Base-by-base conservation (phyloP, 2,797 vertebrate species). In the Sarcophilus harrisii region DNA sequence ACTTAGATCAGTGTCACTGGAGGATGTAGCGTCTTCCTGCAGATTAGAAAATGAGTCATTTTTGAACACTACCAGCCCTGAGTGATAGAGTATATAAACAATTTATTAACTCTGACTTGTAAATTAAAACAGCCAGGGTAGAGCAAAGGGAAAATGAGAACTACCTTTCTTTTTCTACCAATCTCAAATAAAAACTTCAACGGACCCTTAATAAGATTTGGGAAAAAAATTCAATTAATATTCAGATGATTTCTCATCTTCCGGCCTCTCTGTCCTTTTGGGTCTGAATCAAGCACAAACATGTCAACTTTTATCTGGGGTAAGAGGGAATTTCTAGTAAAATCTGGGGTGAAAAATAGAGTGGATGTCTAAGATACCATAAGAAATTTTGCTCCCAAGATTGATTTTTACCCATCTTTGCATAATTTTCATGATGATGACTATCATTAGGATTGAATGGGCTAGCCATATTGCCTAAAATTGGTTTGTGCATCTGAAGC, bases 41-140 rank as follows among this genome's bases (percentile, higher is more conserved):
- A 10, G 89, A 30, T 94, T 11, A 90, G 73, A 73, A 29, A 27
- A 13, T 13, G 18, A 28, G 58, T 32, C 58, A 0, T 24, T 49
- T 87, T 87, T 49, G 73, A 49, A 45, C 38, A 87, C 21, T n/a
- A 38, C 55, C 59, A 18, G 90, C 6, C 0, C 4, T 90, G 16
- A 4, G 66, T 21, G 30, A 16, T 57, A 0, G 24, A 13, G 87
- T 6, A 4, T 49, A 28, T 3, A 18, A 89, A 57, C 93, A 28
- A 13, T 58, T 66, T 93, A 92, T 96, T 81, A 90, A 92, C 91
- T 96, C 89, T 54, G 94, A 95, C 97, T 94, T 49, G 93, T 95
- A 92, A 96, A 94, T 96, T 94, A 94, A 94, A 96, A 93, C 57
- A 57, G 52, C 89, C 92, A 16, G 91, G 58, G n/a, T 11, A 57